Evolutionary conservation across 2,888 invertebrate genomes (phyloP).

Genomic region (Marronus borbonicus): DNA sequence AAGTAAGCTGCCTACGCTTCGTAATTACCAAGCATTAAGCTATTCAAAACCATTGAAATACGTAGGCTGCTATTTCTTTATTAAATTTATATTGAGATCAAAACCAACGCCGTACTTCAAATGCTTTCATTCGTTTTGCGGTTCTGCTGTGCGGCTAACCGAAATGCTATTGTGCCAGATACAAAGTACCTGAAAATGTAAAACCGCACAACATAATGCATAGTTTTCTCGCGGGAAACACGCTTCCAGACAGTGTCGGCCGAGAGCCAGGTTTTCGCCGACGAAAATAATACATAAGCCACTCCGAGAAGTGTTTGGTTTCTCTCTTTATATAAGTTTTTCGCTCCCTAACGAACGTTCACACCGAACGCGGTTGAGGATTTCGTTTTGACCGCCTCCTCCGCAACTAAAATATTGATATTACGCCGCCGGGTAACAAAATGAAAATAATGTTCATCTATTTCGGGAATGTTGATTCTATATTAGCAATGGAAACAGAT

Average conservation of each 20-base stretch:
- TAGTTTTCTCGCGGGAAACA: conserved; percentile 4
- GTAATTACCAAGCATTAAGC: not conserved
- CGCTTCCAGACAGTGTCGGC: not conserved
- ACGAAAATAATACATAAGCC: not conserved
- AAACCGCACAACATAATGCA: conserved; percentile 4
- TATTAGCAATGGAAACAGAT: not conserved
- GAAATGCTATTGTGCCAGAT: not conserved
- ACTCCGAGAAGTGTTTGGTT: not conserved
- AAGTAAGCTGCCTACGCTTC: not conserved
- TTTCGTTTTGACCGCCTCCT: not conserved
- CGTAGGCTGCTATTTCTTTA: not conserved
- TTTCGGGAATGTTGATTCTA: not conserved
- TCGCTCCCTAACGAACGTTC: not conserved
- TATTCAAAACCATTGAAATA: not conserved
- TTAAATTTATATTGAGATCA: not conserved
- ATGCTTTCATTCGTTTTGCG: not conserved
- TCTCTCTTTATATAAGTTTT: not conserved
- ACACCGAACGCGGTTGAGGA: not conserved
- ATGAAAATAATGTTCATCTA: not conserved
- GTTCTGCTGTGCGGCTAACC: not conserved
- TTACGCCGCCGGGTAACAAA: not conserved
- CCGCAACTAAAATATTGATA: conserved; percentile 3
- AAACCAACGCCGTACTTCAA: not conserved
- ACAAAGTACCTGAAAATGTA: conserved; percentile 16
- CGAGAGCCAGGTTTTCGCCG: not conserved